Conservation (phyloP, 2,113 vertebrate species). For the Procavia capensis region DNA sequence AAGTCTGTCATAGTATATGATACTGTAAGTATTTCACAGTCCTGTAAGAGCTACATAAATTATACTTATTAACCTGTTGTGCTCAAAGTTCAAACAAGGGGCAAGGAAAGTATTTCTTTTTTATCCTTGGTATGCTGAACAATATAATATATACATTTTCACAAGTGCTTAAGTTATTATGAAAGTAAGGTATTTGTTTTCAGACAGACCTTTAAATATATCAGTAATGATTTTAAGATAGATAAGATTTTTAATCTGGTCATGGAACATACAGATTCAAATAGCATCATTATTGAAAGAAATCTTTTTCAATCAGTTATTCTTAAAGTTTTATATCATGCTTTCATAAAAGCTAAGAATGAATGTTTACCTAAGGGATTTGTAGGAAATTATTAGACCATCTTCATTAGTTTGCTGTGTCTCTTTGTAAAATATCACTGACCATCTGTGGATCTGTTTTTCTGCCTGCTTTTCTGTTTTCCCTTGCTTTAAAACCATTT, state of each 20-base stretch:
- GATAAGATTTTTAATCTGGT: not conserved
- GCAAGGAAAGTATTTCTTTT: not conserved
- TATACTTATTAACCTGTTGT: conserved; percentile 41
- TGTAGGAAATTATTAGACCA: not conserved
- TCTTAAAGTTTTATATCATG: conserved; percentile 6
- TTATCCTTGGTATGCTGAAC: not conserved
- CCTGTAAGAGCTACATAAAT: not conserved
- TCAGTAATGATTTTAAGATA: conserved; percentile 53
- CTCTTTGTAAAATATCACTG: not conserved
- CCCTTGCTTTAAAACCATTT: not conserved
- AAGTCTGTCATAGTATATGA: conserved; percentile 91
- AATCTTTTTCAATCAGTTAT: not conserved
- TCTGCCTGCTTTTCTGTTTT: not conserved
- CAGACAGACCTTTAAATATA: conserved; percentile 29
- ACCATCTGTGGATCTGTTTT: not conserved
- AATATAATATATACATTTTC: not conserved
- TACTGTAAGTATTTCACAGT: conserved; percentile 88
- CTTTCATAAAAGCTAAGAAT: conserved; percentile 3
- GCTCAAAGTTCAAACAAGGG: not conserved
- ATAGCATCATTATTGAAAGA: not conserved
- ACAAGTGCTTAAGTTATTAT: conserved; percentile 27
- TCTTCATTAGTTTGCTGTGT: not conserved
- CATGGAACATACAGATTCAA: not conserved
- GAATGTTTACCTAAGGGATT: not conserved
- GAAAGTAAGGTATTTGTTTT: conserved; percentile 19